Evolutionary conservation across 2,797 vertebrate genomes (phyloP).

Genomic region (Pangasius mekongensis): DNA sequence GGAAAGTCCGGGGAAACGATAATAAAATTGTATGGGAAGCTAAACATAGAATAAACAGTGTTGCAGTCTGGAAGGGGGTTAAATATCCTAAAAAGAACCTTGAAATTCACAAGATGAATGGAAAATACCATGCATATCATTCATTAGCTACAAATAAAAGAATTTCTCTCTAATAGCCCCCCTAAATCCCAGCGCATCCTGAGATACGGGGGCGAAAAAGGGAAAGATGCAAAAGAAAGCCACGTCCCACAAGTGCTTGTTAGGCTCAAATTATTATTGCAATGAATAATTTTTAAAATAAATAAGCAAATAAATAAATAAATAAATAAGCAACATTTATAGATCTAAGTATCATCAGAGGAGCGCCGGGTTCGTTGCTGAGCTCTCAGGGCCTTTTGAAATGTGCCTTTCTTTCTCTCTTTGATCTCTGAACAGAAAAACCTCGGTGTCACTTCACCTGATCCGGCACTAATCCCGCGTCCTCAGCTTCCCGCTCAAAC

Average conservation of each 20-base stretch:
- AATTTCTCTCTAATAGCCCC: conserved; percentile 83
- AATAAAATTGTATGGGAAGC: conserved; percentile 34
- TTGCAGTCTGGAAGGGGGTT: conserved; percentile 65
- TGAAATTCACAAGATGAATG: conserved; percentile 75
- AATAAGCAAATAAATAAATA: conserved; percentile 77
- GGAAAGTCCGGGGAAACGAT: conserved; percentile 50
- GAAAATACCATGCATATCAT: conserved; percentile 79
- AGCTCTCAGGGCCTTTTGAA: conserved; percentile 74
- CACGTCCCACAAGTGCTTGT: conserved; percentile 94
- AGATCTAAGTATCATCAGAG: conserved; percentile 78
- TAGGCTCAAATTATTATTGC: conserved; percentile 86
- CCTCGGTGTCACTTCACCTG: conserved; percentile 75
- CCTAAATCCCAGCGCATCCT: conserved; percentile 82
- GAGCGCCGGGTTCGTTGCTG: conserved; percentile 76
- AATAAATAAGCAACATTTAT: conserved; percentile 81
- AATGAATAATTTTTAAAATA: conserved; percentile 85
- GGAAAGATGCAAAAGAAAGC: conserved; percentile 77
- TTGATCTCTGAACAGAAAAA: conserved; percentile 80
- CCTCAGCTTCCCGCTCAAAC: conserved; percentile 59
- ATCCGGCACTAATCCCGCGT: conserved; percentile 63
- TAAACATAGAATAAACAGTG: conserved; percentile 68
- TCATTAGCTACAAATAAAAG: conserved; percentile 88
- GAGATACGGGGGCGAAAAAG: conserved; percentile 77
- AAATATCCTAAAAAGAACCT: conserved; percentile 72
- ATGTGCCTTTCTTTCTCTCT: conserved; percentile 77